Evolutionary conservation across 1,140 invertebrate genomes (phyloP).

Genomic region (Orchestia grillus): DNA sequence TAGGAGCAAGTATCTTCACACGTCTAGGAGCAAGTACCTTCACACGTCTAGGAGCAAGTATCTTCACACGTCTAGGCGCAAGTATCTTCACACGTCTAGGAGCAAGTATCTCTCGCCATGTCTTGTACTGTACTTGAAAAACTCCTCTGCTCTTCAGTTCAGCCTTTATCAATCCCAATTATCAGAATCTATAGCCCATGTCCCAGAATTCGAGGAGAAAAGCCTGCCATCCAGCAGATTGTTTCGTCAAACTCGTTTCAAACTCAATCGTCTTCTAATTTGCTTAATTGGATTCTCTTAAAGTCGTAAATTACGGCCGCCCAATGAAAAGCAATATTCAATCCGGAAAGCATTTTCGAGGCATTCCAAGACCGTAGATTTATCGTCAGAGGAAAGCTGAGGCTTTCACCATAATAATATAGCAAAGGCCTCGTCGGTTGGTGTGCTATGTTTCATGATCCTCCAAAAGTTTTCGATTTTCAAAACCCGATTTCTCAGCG

Average conservation of each 20-base stretch:
- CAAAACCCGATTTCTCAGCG: neutral
- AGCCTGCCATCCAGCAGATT: slow-evolving; percentile 1
- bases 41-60: too few relatives aligned
- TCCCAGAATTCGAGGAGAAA: neutral
- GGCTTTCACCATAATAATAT: neutral
- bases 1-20: too few relatives aligned
- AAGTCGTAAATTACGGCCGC: slow-evolving; percentile 38
- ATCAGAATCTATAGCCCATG: neutral
- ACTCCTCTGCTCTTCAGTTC: neutral
- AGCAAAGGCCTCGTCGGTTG: neutral
- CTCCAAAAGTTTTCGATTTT: neutral
- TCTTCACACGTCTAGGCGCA: too few relatives aligned
- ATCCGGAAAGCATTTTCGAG: slow-evolving; percentile 35
- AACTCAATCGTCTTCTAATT: slow-evolving; percentile 56
- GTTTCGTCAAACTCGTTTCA: slow-evolving; percentile 55
- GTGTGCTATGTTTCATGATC: neutral
- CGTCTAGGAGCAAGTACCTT: too few relatives aligned
- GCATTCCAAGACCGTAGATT: slow-evolving; percentile 42
- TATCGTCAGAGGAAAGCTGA: neutral
- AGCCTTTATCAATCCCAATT: neutral
- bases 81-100: too few relatives aligned
- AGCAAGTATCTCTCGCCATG: neutral
- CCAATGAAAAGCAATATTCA: slow-evolving; percentile 48
- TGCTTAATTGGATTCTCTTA: slow-evolving; percentile 52
- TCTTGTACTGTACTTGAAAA: neutral